Evolutionary conservation across 2,888 invertebrate genomes (phyloP), one percentile per base, ranked within the genome.

Genomic region (Orthosia gothica): DNA sequence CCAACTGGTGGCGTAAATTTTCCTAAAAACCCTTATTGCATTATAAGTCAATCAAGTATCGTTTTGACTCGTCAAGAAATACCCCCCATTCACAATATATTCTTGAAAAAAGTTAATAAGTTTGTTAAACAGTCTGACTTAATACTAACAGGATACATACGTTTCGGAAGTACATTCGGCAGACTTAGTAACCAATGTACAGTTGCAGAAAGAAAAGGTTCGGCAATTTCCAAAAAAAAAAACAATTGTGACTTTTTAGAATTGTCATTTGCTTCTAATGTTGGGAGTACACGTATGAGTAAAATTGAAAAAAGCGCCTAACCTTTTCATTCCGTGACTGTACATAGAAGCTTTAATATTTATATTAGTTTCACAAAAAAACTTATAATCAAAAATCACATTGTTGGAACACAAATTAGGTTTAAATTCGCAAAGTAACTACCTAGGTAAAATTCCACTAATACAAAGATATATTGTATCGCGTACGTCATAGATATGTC

Each of bases 401-500:
- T 81, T 76, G 18, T 63, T 76, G 70, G 66, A 81, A 81, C 81
- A 76, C 79, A 76, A 76, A 66, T 63, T 16, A 76, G 76, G 70
- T 55, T 70, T 58, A 66, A 63, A 63, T 76, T 76, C 47, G 57
- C 81, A 79, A 81, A 76, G 59, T 50, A 80, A 80, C 70, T 76
- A 63, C n/a, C 18, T 67, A 74, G 32, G 3, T 64, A 54, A 45
- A 73, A 2, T 59, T 0, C n/a, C 52, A 61, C 5, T 45, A 18
- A 52, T 57, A 70, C 18, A 63, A 58, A 68, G 23, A 67, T 26
- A 63, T 66, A 57, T 57, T 26, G 45, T 68, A 55, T 80, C 79
- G 66, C 47, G 71, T 63, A 61, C 74, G 69, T 78, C 81, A 77
- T 67, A 87, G 88, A 90, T 89, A 88, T 91, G 91, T 91, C 87